Evolutionary conservation across 2,797 vertebrate species (phyloP), one percentile per base, ranked within the genome.

Genomic region (Todus mexicanus): DNA sequence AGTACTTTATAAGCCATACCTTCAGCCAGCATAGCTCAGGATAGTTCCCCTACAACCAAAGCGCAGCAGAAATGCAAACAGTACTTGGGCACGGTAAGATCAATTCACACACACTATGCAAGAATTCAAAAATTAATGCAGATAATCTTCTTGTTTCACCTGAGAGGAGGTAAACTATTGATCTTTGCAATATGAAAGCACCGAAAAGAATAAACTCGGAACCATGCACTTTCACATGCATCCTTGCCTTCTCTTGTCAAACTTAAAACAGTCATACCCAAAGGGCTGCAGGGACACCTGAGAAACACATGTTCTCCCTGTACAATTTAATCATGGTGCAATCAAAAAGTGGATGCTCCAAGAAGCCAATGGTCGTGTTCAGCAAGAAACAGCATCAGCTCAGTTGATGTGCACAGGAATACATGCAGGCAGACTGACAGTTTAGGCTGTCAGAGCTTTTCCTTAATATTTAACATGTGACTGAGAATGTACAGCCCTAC

Each of bases 101-200:
- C 80, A 63, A 84, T 86, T 79, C 75, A 47, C 47, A 8, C 75
- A 47, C 47, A 8, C 54, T 42, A 66, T 27, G 21, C 68, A 91
- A 81, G 40, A 51, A 68, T 84, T 92, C 83, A 87, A 74, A 90
- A 94, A 87, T 73, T 84, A 95, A 94, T 84, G 83, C 71, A 87
- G 74, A 80, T 91, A 79, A 90, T 82, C 63, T 89, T 63, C 63
- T 61, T 27, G 37, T 82, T 90, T 87, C 83, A 96, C 68, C 63
- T 84, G 88, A 87, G 57, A 78, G 73, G 61, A 91, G 59, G 74
- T 90, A 94, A 92, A 72, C 89, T 84, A 92, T 54, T 92, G 74
- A 89, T 89, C 80, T 89, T 64, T 74, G 42, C 53, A 68, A 65
- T 79, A 77, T 43, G 77, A 94, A 87, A 89, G 57, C 27, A 25